Conservation (phyloP, 1,140 invertebrate genomes). For the Drosophila melanica region DNA sequence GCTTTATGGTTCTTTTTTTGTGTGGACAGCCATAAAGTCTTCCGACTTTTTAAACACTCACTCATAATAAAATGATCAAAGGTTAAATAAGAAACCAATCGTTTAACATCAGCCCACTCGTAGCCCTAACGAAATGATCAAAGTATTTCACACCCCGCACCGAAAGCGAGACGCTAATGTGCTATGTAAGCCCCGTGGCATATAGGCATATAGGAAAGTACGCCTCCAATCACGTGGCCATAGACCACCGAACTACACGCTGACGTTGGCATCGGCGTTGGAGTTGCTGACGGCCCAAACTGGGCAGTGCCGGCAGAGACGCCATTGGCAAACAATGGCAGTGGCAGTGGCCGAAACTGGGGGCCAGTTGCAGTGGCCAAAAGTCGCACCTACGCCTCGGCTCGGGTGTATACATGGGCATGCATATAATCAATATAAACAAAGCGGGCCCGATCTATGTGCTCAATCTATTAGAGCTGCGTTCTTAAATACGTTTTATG, state of each 20-base stretch:
- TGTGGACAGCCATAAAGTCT: not conserved
- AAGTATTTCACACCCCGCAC: conserved; percentile 69
- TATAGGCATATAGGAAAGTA: conserved; percentile 27
- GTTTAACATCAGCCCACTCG: conserved; percentile 33
- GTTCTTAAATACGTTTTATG: conserved; percentile 74
- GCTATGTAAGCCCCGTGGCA: conserved; percentile 26
- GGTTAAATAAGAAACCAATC: conserved; percentile 32
- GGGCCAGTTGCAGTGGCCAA: conserved; percentile 23
- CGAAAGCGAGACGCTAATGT: conserved; percentile 55
- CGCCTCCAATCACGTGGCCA: conserved; percentile 49
- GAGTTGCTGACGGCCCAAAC: conserved; percentile 13
- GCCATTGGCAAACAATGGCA: conserved; percentile 61
- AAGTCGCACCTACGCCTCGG: conserved; percentile 53
- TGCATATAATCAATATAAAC: conserved; percentile 65
- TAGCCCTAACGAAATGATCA: conserved; percentile 50
- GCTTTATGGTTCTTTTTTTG: too few species aligned
- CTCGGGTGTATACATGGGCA: conserved; percentile 5
- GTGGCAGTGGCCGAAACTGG: not conserved
- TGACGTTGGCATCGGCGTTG: conserved; percentile 21
- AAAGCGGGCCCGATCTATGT: conserved; percentile 46
- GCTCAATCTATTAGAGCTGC: conserved; percentile 48
- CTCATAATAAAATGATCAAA: conserved; percentile 20
- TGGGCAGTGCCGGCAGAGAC: conserved; percentile 9
- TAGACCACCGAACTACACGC: conserved; percentile 41
- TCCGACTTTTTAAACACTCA: not conserved